Base-by-base conservation (phyloP, 2,797 vertebrate genomes). In the Enteromius anoplus region DNA sequence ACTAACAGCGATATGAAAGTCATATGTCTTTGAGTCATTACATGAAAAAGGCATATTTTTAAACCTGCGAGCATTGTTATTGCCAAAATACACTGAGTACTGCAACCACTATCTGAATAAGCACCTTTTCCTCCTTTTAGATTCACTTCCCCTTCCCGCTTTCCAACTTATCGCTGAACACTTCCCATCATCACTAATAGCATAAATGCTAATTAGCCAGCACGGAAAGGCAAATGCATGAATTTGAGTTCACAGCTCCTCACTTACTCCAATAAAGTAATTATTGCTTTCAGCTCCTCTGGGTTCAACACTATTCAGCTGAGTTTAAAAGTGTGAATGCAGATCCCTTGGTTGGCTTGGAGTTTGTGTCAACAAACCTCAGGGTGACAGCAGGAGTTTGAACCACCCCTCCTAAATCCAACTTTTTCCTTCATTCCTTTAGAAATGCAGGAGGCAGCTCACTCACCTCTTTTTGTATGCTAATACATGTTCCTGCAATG, bases 401-500 rank as follows among this genome's bases (percentile, higher is more conserved):
- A 83, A 51, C 45, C 75, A 80, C 62, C 45, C 75, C 55, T 47
- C 65, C 60, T 51, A 81, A 70, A 8, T 49, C 21, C 26, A 71
- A 10, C 2, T 79, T 45, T 62, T 78, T 66, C 45, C 45, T 75
- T 51, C 37, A 42, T 82, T 86, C 71, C 53, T 15, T 70, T 51
- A 34, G 26, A 85, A 60, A 51, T 53, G 64, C 64, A 49, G 84
- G 55, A 82, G 75, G 72, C 62, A 2, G 76, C 76, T 55, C 11
- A 47, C 47, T 45, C 66, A 55, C 23, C 62, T 55, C 83, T 72
- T 88, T 88, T 87, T 86, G 83, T 82, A 88, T 87, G 87, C 86
- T 88, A 89, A 89, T 88, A 51, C 5, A 2, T 19, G 62, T 70
- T 86, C 84, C 60, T 76, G 29, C 64, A 23, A 40, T 34, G 55